Conservation (phyloP, 2,888 invertebrate genomes). For the Rhagophthalmus giganteus region DNA sequence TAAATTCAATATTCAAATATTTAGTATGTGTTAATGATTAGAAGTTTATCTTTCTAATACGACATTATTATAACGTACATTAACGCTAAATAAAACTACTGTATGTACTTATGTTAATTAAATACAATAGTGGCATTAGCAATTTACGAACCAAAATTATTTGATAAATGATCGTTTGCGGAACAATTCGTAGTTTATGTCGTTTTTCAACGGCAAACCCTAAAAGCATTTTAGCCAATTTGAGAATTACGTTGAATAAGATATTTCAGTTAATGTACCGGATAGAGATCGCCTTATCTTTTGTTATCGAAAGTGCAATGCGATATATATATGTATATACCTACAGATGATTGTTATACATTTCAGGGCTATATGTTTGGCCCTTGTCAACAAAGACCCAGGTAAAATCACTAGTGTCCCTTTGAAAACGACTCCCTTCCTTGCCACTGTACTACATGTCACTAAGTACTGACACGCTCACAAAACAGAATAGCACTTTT, state of each 20-base stretch:
- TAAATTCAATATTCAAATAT: too few species aligned
- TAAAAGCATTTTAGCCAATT: too few species aligned
- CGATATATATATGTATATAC: constrained; percentile 35
- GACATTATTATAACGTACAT: too few species aligned
- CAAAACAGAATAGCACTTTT: constrained; percentile 53
- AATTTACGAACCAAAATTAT: too few species aligned
- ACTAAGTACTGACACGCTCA: constrained; percentile 56
- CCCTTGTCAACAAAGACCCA: constrained; percentile 44
- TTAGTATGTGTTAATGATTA: too few species aligned
- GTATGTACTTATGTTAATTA: too few species aligned
- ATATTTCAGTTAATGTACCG: constrained; percentile 30
- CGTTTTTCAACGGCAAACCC: constrained; percentile 12
- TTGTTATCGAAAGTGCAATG: constrained; percentile 32
- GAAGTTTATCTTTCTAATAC: too few species aligned
- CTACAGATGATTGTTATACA: constrained; percentile 40
- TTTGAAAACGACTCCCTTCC: constrained; percentile 48
- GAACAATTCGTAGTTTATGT: constrained; percentile 1
- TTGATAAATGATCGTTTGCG: too few species aligned
- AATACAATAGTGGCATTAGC: too few species aligned
- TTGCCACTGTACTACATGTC: constrained; percentile 50
- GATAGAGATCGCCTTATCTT: constrained; percentile 28
- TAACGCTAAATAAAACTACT: too few species aligned
- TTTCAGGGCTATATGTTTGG: constrained; percentile 38
- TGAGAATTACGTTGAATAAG: constrained; percentile 25
- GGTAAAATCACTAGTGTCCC: constrained; percentile 51